A percentile compares a stretch with the other conserved stretches of the same genome.
phyloP scores from a whole-genome alignment of 1,140 invertebrate genomes.

The Danaus melanippus region DNA sequence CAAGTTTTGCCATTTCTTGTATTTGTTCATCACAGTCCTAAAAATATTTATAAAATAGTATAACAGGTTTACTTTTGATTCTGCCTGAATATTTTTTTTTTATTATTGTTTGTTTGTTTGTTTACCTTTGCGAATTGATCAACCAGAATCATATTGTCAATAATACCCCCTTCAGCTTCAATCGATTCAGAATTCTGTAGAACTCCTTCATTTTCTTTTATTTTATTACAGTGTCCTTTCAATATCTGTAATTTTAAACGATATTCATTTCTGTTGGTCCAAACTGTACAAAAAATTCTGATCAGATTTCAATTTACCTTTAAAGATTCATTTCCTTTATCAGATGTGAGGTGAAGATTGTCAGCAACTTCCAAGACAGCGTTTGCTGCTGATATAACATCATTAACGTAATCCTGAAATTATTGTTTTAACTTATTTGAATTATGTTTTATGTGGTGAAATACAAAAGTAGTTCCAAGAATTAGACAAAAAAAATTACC shows the following conservation, averaged over 20 bases:
- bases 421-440: neutral
- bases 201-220: slow-evolving; percentile 19
- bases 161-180: slow-evolving; percentile 11
- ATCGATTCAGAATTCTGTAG: slow-evolving; percentile 9
- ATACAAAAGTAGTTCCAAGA: too few species aligned
- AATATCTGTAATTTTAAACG: slow-evolving; percentile 11
- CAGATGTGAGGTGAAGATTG: slow-evolving; percentile 9
- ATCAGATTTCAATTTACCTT: slow-evolving; percentile 15
- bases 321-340: slow-evolving; percentile 20
- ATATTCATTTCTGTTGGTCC: too few species aligned
- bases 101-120: too few species aligned
- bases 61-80: too few species aligned
- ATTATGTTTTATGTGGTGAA: too few species aligned
- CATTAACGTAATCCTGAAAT: slow-evolving; percentile 43
- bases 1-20: slow-evolving; percentile 21
- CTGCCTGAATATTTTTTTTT: too few species aligned
- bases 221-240: slow-evolving; percentile 22
- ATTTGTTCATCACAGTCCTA: slow-evolving; percentile 37
- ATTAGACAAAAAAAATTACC: slow-evolving; percentile 20
- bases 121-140: slow-evolving; percentile 33
- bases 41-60: slow-evolving; percentile 2
- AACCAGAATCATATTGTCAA: slow-evolving; percentile 30
- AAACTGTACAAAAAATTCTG: slow-evolving; percentile 12
- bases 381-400: slow-evolving; percentile 31
- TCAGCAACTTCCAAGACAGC: slow-evolving; percentile 16